Evolutionary conservation across 2,797 vertebrate species (phyloP), one percentile per base, ranked within the genome.

Genomic region (Rallus crepitans): DNA sequence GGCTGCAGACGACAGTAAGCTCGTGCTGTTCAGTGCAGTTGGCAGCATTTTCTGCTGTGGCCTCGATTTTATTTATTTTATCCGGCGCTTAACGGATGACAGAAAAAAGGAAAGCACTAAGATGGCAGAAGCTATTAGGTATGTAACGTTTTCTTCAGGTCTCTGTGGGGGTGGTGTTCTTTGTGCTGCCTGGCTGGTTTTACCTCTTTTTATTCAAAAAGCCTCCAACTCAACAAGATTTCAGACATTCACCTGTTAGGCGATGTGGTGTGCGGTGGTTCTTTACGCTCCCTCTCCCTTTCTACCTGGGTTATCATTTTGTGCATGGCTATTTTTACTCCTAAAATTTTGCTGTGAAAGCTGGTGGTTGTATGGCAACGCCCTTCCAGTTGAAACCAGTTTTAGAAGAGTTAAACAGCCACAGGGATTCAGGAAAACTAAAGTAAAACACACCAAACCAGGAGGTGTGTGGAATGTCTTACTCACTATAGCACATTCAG

Each of bases 121-220:
- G 96, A 99, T 99, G 99, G 99, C 99, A 2, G 99, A 99, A 97
- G 99, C 98, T 48, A 99, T 99, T 97, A 98, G 99, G 99, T 99
- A 98, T 56, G 98, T 97, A 88, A 85, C 45, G 15, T 27, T 86
- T 0, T 68, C 75, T 85, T 79, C 79, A 77, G 25, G 85, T 42
- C 25, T 59, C 86, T 76, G 56, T 68, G 72, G 17, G 16, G 39
- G 8, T 63, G 7, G 71, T 79, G 31, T 48, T 87, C 37, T 23
- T 45, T 17, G 7, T 39, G 15, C 42, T 52, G n/a, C 56, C 50
- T 83, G 69, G 18, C 28, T 73, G 79, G 40, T 6, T 70, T 72
- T 77, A 6, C 18, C 35, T 64, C 25, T 63, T 63, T 78, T 81
- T 28, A 14, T 84, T 72, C 80, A 11, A 57, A 40, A 87, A 79